Base-by-base conservation (phyloP, 1,140 invertebrate species). In the Spodoptera litura region DNA sequence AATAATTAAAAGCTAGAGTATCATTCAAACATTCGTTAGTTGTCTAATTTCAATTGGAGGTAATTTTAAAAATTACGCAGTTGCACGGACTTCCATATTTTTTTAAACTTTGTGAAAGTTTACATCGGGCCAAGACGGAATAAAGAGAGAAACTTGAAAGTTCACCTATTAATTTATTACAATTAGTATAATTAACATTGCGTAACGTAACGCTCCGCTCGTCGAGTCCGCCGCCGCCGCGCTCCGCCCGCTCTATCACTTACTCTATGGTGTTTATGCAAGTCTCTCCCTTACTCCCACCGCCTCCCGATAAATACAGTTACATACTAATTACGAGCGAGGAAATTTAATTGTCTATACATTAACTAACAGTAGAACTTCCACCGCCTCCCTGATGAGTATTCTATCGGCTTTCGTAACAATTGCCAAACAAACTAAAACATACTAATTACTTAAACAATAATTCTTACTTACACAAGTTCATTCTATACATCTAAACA, bases 111-210 rank as follows among this genome's bases (percentile, higher is more conserved):
- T 56, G 78, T 64, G 55, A 79, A 71, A 64, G 66, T n/a, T 44
- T 73, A 51, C 58, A 11, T 64, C 12, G 52, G 44, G 27, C 44
- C 35, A 71, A 52, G 35, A 73, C 66, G 44, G 51, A 56, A 15
- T 77, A 81, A 81, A 83, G 74, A 81, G 78, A 83, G 78, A 83
- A 73, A 84, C 78, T 83, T 81, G 64, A 85, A 87, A 91, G 83
- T 87, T 88, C 79, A 78, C 77, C 82, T 82, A 87, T 89, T 87
- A 88, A 87, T 90, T 83, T 88, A 86, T 88, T 85, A 86, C 90
- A 91, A 91, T 91, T 91, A 91, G 83, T 88, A 89, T 87, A 91
- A 89, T 90, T 88, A 91, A 78, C 85, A 83, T 80, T 81, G 89
- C 86, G 87, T 89, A 91, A 91, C 87, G 87, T 59, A 78, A 78